Evolutionary conservation across 2,113 vertebrate species (phyloP).

Genomic region (Macquaria ambigua): DNA sequence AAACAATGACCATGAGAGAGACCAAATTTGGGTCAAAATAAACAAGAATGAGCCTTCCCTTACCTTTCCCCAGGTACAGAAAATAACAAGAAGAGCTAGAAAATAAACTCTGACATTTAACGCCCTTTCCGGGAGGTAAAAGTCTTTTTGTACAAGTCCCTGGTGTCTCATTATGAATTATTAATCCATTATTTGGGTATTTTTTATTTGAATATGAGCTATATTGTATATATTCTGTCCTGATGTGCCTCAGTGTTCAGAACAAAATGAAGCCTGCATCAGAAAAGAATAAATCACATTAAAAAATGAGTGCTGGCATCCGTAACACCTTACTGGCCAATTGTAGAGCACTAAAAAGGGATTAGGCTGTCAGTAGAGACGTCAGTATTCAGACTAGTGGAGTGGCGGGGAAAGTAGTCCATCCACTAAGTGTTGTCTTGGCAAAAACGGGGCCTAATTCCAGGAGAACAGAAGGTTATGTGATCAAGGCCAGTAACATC

Average conservation of each 20-base stretch:
- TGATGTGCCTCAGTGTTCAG: conserved; percentile 50
- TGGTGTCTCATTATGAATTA: conserved; percentile 45
- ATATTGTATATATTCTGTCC: conserved; percentile 53
- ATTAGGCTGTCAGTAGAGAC: conserved; percentile 60
- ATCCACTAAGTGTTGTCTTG: conserved; percentile 63
- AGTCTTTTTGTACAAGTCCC: conserved; percentile 62
- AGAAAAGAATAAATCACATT: conserved; percentile 53
- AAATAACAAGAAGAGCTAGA: conserved; percentile 68
- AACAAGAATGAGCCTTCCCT: conserved; percentile 58
- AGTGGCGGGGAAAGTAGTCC: conserved; percentile 64
- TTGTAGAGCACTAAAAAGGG: conserved; percentile 59
- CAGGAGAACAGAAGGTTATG: conserved; percentile 59
- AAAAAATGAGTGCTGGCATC: conserved; percentile 53
- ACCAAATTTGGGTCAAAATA: conserved; percentile 52
- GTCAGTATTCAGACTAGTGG: conserved; percentile 63
- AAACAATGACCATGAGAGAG: conserved; percentile 35
- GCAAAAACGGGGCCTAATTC: conserved; percentile 53
- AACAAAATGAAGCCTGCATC: conserved; percentile 46
- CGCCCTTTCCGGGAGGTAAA: conserved; percentile 54
- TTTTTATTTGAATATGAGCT: conserved; percentile 46
- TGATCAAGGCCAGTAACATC: conserved; percentile 54
- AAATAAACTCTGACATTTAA: conserved; percentile 75
- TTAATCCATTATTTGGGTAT: conserved; percentile 21
- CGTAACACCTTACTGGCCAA: conserved; percentile 70
- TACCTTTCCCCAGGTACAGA: conserved; percentile 62